phyloP scores from a whole-genome alignment of 2,888 invertebrate species.

The Danaus chrysippus region DNA sequence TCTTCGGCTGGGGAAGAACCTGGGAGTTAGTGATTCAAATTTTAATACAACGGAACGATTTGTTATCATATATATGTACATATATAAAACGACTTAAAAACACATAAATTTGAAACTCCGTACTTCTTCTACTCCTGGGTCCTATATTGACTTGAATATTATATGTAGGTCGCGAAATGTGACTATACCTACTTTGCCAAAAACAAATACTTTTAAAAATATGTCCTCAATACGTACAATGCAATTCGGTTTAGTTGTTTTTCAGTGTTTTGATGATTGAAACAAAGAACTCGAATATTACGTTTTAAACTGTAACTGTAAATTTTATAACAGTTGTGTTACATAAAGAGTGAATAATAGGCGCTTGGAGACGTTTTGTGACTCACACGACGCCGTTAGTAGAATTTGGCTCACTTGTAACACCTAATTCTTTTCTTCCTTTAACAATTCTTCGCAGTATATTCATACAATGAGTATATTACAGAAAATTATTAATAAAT shows the following conservation, averaged over 20 bases:
- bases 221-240: constrained; percentile 53
- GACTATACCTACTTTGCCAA: neutral
- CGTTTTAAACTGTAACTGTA: constrained; percentile 57
- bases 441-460: no score
- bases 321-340: constrained; percentile 63
- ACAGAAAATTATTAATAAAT: no score
- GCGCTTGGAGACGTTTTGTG: constrained; percentile 41
- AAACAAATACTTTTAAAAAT: constrained; percentile 20
- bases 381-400: constrained; percentile 53
- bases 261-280: constrained; percentile 45
- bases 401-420: constrained; percentile 38
- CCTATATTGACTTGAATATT: no score
- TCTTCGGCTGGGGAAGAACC: no score
- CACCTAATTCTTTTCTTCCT: constrained; percentile 11
- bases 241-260: constrained; percentile 44
- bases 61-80: no score
- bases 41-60: no score
- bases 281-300: constrained; percentile 56
- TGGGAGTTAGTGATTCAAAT: no score
- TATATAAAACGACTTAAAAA: no score
- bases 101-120: no score
- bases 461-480: no score
- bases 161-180: no score
- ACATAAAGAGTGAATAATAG: constrained; percentile 57
- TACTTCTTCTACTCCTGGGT: no score